Evolutionary conservation across 2,113 vertebrate genomes (phyloP).

Genomic region (Ptilorrhoa leucosticta): DNA sequence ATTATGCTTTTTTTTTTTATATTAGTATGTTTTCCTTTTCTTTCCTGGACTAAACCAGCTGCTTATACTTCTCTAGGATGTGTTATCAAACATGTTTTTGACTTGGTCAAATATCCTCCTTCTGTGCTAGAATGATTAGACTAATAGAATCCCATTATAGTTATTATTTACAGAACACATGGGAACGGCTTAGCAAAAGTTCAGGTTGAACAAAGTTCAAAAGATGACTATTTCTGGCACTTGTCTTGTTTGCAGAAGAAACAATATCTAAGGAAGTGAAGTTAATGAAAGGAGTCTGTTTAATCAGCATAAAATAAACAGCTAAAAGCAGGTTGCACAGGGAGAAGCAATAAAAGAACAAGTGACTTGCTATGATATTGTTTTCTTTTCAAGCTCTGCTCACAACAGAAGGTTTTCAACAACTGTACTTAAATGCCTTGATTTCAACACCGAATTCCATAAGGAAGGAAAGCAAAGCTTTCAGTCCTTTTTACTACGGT

Average conservation of each 20-base stretch:
- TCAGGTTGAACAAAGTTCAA: constrained; percentile 31
- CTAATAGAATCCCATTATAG: constrained; percentile 32
- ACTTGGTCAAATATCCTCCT: not conserved
- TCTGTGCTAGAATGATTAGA: constrained; percentile 4
- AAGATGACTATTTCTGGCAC: constrained; percentile 48
- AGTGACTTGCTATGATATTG: not conserved
- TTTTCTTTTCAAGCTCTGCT: constrained; percentile 55
- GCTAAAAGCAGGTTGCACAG: constrained; percentile 13
- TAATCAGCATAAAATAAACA: constrained; percentile 65
- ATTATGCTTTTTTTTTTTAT: accelerated
- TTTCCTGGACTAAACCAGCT: not conserved
- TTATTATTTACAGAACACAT: constrained; percentile 53
- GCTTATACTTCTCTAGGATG: not conserved
- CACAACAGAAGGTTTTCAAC: constrained; percentile 62
- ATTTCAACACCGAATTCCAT: constrained; percentile 4
- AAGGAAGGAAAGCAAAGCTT: not conserved
- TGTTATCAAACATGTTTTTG: not conserved
- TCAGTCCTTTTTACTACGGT: not conserved
- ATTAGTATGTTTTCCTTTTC: not conserved
- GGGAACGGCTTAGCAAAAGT: constrained; percentile 47
- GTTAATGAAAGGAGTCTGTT: constrained; percentile 53
- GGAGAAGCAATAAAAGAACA: constrained; percentile 44
- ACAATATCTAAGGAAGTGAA: constrained; percentile 61
- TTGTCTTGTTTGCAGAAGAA: constrained; percentile 17
- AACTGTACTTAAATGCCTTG: constrained; percentile 24